Evolutionary conservation across 1,140 invertebrate species (phyloP), one percentile per base, ranked within the genome.

Genomic region (Mercenaria mercenaria): DNA sequence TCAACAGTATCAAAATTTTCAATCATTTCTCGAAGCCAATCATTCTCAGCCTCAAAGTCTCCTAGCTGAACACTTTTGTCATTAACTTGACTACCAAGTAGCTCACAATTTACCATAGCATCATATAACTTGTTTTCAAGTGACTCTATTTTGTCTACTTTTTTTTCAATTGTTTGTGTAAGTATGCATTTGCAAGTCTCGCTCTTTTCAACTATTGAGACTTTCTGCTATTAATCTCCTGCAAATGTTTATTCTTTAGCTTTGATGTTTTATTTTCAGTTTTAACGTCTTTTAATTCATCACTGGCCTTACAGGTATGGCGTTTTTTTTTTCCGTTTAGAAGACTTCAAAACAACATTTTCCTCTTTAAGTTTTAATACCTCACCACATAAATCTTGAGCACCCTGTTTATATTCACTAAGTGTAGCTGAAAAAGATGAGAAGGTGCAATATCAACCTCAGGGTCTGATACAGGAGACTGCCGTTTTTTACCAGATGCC

Each of bases 21-120:
- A 29, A 76, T 34, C 83, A 74, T 76, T 18, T 52, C 69, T 74
- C 50, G n/a, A 13, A 76, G 37, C 69, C 67, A 86, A 26, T 72
- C 83, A 74, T 76, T 86, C 52, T 86, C 83, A 23, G 41, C 67
- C 37, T 74, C 67, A 47, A 52, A 86, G 41, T 86, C 67, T 34
- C 56, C 50, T 41, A 34, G 39, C 41, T 8, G n/a, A 32, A 13
- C 41, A 32, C 20, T 43, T 50, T 32, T 59, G 34, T 47, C 56
- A 34, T 61, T 64, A n/a, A 64, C 39, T 34, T 56, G 15, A 37
- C 32, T 37, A 13, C 61, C 29, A n/a, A 82, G 39, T 20, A 20
- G 29, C 23, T 82, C 80, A 61, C 47, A 50, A 61, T 82, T 26
- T 61, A 34, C 56, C 34, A 32, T 37, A 26, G 47, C 10, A 20